These are phyloP conservation scores for Coenonympha arcania DNA, from an alignment of 2,888 invertebrate species.

Conservation along the genomic window DNA sequence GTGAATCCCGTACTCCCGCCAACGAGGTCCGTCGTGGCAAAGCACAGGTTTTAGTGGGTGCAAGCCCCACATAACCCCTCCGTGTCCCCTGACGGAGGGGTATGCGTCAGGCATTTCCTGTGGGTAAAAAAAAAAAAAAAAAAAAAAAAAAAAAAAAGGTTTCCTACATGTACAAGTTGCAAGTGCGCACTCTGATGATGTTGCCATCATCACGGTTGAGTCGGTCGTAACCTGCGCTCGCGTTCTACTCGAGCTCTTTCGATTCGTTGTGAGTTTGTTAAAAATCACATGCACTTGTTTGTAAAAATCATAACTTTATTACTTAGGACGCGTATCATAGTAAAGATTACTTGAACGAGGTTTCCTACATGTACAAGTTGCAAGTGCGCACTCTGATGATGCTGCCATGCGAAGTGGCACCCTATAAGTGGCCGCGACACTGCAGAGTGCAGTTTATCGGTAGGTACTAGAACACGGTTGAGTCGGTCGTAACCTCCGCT, in stretches of 20 bases:
- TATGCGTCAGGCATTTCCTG: no score
- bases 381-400: conserved; percentile 19
- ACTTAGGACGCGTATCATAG: conserved; percentile 46
- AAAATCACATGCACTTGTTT: no score
- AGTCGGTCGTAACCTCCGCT: conserved; percentile 39
- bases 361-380: conserved; percentile 39
- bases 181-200: conserved; percentile 23
- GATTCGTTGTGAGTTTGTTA: conserved; percentile 46
- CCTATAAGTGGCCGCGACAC: conserved; percentile 42
- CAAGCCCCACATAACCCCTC: no score
- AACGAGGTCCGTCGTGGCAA: no score
- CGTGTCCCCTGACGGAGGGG: no score
- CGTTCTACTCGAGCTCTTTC: conserved; percentile 44
- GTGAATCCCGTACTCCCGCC: no score
- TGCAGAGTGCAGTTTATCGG: conserved; percentile 42
- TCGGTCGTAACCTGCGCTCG: conserved; percentile 40
- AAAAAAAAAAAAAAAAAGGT: no score
- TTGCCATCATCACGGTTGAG: conserved; percentile 31
- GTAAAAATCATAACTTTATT: conserved; percentile 29
- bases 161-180: conserved; percentile 39
- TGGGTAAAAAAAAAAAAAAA: no score
- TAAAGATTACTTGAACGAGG: conserved; percentile 41
- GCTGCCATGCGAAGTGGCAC: conserved; percentile 36
- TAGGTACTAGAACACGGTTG: conserved; percentile 40
- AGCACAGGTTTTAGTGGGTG: no score